Evolutionary conservation across 2,113 vertebrate species (phyloP).

Genomic region (Equus quagga): DNA sequence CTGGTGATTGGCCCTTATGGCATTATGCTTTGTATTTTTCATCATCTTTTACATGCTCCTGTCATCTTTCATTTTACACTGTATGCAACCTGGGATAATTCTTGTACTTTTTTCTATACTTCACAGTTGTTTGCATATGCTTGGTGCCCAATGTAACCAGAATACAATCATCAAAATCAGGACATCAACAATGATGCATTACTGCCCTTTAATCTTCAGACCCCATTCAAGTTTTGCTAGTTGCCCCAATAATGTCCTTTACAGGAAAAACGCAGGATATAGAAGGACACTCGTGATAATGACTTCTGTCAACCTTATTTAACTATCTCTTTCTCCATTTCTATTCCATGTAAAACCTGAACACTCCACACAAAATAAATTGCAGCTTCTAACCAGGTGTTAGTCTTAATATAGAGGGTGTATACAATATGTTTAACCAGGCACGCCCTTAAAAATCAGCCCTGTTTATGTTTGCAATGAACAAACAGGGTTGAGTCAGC

Average conservation of each 20-base stretch:
- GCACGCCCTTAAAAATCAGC: constrained; percentile 79
- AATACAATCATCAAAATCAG: neutral
- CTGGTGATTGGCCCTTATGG: neutral
- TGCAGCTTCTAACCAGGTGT: constrained; percentile 51
- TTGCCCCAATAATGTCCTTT: neutral
- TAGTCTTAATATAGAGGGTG: constrained; percentile 70
- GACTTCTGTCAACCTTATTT: neutral
- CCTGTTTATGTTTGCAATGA: constrained; percentile 63
- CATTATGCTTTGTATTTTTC: neutral
- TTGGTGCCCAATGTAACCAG: neutral
- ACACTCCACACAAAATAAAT: constrained; percentile 57
- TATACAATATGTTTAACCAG: constrained; percentile 77
- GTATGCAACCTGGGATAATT: neutral
- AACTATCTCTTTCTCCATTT: constrained; percentile 1
- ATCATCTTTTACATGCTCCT: neutral
- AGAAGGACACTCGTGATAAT: neutral
- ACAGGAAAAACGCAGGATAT: neutral
- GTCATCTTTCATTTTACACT: neutral
- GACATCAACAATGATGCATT: neutral
- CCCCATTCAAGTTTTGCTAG: constrained; percentile 5
- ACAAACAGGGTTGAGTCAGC: constrained; percentile 81
- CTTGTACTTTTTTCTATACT: neutral
- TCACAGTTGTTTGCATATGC: neutral
- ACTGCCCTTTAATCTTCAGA: neutral
- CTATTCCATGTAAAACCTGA: constrained; percentile 48